These are phyloP conservation scores for Phaethon lepturus DNA, from an alignment of 2,113 vertebrate species.

Conservation along the genomic window DNA sequence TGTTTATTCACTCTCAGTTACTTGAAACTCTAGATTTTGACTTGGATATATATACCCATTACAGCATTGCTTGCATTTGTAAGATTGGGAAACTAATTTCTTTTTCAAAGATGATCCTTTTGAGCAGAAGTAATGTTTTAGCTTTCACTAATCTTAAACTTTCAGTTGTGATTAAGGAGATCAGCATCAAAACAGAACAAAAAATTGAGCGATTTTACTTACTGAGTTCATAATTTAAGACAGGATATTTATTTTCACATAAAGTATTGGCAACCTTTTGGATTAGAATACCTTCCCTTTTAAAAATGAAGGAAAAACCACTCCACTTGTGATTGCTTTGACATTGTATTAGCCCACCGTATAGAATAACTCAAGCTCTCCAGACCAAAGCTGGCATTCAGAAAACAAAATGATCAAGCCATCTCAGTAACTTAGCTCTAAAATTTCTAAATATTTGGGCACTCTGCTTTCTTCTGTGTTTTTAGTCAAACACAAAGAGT, in stretches of 20 bases:
- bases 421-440: not conserved
- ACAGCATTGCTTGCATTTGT: not conserved
- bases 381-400: not conserved
- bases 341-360: not conserved
- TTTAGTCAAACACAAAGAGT: not conserved
- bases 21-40: not conserved
- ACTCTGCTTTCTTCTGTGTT: not conserved
- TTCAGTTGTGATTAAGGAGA: conserved; percentile 45
- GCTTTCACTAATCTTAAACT: conserved; percentile 8
- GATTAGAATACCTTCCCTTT: conserved; percentile 4
- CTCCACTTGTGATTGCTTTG: not conserved
- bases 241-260: conserved; percentile 41
- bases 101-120: not conserved
- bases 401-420: not conserved
- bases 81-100: not conserved
- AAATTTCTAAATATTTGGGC: not conserved
- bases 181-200: conserved; percentile 29
- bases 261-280: not conserved
- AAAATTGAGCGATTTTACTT: conserved; percentile 14
- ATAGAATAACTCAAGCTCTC: not conserved
- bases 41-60: not conserved
- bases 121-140: conserved; percentile 21
- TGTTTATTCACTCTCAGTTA: not conserved
- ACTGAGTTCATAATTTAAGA: conserved; percentile 37
- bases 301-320: not conserved